These are phyloP conservation scores for Silurus meridionalis DNA, from an alignment of 2,113 vertebrate genomes.

Conservation along the genomic window DNA sequence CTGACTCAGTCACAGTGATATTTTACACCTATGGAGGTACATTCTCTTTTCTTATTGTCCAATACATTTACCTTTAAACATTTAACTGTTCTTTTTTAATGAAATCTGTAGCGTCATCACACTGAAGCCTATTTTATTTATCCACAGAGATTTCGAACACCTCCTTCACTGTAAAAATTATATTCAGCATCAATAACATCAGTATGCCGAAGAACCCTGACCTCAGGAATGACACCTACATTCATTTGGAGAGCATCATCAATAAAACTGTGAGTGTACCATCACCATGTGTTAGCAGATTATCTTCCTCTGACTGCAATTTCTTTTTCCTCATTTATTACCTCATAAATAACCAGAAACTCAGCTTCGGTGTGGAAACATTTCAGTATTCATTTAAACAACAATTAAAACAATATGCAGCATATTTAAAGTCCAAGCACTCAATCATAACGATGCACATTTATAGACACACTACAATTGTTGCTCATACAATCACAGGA, in stretches of 20 bases:
- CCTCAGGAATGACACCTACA: neutral
- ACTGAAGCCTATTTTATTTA: too few species aligned
- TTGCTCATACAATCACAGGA: too few species aligned
- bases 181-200: neutral
- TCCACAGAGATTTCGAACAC: conserved; percentile 1
- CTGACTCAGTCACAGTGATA: too few species aligned
- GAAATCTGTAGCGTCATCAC: too few species aligned
- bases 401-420: too few species aligned
- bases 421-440: too few species aligned
- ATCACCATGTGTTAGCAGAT: neutral
- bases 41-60: too few species aligned
- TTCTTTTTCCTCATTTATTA: neutral
- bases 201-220: neutral
- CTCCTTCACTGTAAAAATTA: neutral
- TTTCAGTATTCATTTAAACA: neutral
- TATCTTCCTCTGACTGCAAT: neutral
- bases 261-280: conserved; percentile 9
- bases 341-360: neutral
- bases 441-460: too few species aligned
- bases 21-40: too few species aligned
- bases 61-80: too few species aligned
- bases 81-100: too few species aligned
- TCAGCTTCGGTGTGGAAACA: neutral
- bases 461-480: too few species aligned
- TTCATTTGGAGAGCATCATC: neutral